Percentiles rank a stretch among this genome's conserved stretches.
phyloP scores from a whole-genome alignment of 2,113 vertebrate genomes.

The Pseudolaguvia tuberculata region DNA sequence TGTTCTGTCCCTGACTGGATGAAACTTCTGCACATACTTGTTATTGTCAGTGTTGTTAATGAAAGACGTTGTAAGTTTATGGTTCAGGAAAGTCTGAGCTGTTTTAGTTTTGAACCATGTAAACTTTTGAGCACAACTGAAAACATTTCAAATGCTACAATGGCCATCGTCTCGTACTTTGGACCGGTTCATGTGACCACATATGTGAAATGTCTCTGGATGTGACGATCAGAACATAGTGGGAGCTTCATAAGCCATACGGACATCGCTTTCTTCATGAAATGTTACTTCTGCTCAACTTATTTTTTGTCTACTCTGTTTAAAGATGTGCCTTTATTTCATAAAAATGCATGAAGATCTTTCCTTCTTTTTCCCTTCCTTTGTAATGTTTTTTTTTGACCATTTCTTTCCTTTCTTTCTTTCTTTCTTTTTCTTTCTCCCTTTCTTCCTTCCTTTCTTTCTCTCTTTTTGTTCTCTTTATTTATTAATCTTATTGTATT shows the following conservation, averaged over 20 bases:
- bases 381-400: too few relatives aligned
- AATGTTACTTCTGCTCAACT: slow-evolving; percentile 31
- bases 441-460: too few relatives aligned
- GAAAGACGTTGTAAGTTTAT: background rate
- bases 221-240: background rate
- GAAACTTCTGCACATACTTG: slow-evolving; percentile 52
- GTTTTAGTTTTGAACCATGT: background rate
- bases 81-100: background rate
- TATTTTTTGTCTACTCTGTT: slow-evolving; percentile 23
- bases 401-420: too few relatives aligned
- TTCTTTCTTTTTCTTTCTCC: too few relatives aligned
- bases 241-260: slow-evolving; percentile 62
- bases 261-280: slow-evolving; percentile 56
- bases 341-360: slow-evolving; percentile 48
- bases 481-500: too few relatives aligned
- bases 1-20: slow-evolving; percentile 3
- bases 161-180: background rate
- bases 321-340: slow-evolving; percentile 38
- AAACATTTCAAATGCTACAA: slow-evolving; percentile 1
- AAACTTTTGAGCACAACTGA: slow-evolving; percentile 35
- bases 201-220: background rate
- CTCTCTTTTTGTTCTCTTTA: too few relatives aligned
- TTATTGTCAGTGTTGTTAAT: slow-evolving; percentile 8
- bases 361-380: slow-evolving; percentile 12
- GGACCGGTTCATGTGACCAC: background rate